Percentiles rank a stretch among this genome's conserved stretches.
Evolutionary conservation across 2,888 invertebrate species (phyloP).

Genomic region (Mycogona germanica): DNA sequence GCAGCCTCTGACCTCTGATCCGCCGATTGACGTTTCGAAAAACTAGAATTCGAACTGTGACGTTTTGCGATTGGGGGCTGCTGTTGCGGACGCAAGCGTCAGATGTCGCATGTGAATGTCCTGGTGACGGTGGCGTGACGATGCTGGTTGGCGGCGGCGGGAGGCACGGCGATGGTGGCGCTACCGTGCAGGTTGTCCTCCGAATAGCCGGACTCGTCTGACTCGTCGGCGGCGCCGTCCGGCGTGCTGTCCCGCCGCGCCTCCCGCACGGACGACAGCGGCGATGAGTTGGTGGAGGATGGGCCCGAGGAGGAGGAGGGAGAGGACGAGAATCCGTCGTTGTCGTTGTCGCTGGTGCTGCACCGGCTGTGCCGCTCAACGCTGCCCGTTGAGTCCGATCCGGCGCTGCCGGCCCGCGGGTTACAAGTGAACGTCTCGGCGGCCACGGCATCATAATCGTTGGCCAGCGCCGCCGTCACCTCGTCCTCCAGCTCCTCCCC

Average conservation of each 20-base stretch:
- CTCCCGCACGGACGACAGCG: conserved; percentile 2
- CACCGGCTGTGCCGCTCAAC: background rate
- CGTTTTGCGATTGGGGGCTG: too few relatives aligned
- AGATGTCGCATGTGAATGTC: too few relatives aligned
- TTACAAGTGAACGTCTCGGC: conserved; percentile 7
- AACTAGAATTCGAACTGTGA: too few relatives aligned
- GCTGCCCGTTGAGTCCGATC: background rate
- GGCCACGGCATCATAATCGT: conserved; percentile 4
- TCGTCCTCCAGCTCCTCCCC: background rate
- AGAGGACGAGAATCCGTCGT: conserved; percentile 5
- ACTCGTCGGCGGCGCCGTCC: conserved; percentile 48
- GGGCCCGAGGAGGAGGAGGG: background rate
- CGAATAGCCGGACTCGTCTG: conserved; percentile 84
- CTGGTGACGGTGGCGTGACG: too few relatives aligned
- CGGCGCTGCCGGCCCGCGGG: background rate
- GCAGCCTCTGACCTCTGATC: too few relatives aligned
- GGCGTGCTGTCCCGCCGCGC: background rate
- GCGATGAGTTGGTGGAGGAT: conserved; percentile 2
- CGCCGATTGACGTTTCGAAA: too few relatives aligned
- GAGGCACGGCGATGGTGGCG: too few relatives aligned
- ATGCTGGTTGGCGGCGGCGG: too few relatives aligned
- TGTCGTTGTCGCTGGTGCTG: background rate
- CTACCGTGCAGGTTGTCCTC: too few relatives aligned
- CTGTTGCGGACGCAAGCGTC: too few relatives aligned
- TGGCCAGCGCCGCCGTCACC: background rate